These are phyloP conservation scores for Tillus elongatus DNA, from an alignment of 2,888 invertebrate species.

Conservation along the genomic window DNA sequence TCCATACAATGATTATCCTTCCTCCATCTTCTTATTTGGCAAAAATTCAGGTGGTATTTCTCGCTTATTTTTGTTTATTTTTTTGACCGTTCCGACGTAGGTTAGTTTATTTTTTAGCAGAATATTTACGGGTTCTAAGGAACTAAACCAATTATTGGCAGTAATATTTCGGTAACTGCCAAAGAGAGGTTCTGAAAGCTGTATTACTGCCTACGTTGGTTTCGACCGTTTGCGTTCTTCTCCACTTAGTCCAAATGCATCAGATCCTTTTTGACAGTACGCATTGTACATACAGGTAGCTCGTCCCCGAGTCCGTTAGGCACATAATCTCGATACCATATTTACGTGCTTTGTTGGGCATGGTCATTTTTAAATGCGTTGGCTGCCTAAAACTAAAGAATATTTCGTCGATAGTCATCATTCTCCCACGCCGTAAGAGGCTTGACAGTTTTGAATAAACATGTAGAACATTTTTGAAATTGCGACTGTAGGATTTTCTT, in stretches of 20 bases:
- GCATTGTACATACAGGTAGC: conserved; percentile 25
- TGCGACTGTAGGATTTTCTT: conserved; percentile 17
- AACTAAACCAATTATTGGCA: conserved; percentile 30
- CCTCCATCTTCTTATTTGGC: conserved; percentile 15
- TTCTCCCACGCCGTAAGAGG: conserved; percentile 18
- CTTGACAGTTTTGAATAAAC: conserved; percentile 22
- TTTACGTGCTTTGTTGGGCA: conserved; percentile 23
- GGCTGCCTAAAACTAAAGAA: conserved; percentile 19
- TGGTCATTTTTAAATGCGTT: conserved; percentile 17
- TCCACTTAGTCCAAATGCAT: conserved; percentile 23
- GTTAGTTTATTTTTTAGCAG: conserved; percentile 19
- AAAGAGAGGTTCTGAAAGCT: conserved; percentile 24
- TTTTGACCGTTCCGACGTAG: conserved; percentile 23
- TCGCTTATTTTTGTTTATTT: conserved; percentile 24
- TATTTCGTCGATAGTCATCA: conserved; percentile 25
- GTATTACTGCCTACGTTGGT: conserved; percentile 28
- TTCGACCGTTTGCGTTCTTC: conserved; percentile 24
- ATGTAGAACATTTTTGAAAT: conserved; percentile 21
- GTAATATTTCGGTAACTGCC: conserved; percentile 28
- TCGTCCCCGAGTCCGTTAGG: conserved; percentile 20
- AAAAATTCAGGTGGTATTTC: conserved; percentile 21
- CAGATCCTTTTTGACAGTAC: conserved; percentile 26
- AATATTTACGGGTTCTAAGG: conserved; percentile 24
- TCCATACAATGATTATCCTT: conserved; percentile 15
- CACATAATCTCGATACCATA: conserved; percentile 24